phyloP scores from a whole-genome alignment of 2,113 vertebrate species.

The Poecile atricapillus region DNA sequence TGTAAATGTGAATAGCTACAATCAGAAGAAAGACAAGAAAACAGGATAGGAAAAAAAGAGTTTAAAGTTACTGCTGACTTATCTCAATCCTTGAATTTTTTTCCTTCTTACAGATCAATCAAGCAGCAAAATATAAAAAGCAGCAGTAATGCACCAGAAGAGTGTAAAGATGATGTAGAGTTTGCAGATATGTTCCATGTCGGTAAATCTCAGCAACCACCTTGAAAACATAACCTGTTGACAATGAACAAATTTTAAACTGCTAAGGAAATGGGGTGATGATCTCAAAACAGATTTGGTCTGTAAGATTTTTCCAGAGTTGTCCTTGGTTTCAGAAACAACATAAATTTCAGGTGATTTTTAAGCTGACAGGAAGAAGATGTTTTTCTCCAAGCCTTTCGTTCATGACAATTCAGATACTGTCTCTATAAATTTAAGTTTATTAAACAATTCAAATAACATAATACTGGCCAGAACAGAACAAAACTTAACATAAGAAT shows the following conservation, averaged over 20 bases:
- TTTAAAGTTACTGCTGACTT: not conserved
- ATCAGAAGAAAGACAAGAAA: not conserved
- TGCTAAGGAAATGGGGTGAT: not conserved
- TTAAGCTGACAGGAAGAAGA: not conserved
- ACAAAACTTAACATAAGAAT: conserved; percentile 8
- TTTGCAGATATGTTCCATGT: not conserved
- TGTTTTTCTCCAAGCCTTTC: not conserved
- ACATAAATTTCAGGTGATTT: not conserved
- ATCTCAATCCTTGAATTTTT: not conserved
- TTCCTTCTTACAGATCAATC: not conserved
- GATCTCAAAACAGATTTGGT: not conserved
- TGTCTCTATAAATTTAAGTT: not conserved
- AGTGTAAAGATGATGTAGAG: not conserved
- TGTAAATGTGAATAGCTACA: not conserved
- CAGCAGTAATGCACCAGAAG: not conserved
- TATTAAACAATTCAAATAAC: not conserved
- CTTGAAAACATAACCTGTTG: not conserved
- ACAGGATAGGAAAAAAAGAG: fast-evolving
- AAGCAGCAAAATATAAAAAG: not conserved
- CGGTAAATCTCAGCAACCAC: not conserved
- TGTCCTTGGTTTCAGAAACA: not conserved
- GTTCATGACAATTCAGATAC: not conserved
- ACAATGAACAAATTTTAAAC: not conserved
- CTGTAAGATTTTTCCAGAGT: not conserved
- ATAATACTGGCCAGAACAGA: not conserved